Conservation (phyloP, 2,113 vertebrate genomes). For the Heterotilapia buettikoferi region DNA sequence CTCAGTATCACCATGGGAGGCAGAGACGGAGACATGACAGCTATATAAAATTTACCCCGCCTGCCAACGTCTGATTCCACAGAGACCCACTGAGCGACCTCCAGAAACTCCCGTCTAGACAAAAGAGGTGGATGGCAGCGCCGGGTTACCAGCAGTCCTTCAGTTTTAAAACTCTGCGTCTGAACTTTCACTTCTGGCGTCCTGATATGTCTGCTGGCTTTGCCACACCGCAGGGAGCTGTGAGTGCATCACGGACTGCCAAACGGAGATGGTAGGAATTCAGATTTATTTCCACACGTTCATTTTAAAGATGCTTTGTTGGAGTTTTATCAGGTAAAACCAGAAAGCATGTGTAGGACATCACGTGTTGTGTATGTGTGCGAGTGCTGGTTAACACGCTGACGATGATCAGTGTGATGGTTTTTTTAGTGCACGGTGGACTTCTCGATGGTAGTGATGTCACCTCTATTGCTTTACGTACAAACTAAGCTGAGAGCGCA, state of each 20-base stretch:
- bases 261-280: background rate
- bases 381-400: background rate
- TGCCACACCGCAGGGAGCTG: background rate
- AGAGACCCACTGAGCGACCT: constrained; percentile 34
- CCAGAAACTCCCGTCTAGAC: constrained; percentile 25
- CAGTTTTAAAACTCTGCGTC: background rate
- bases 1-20: constrained; percentile 46
- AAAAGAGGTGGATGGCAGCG: constrained; percentile 21
- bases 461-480: background rate
- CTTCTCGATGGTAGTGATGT: background rate
- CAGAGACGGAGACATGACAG: constrained; percentile 47
- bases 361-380: background rate
- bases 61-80: constrained; percentile 24
- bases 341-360: background rate
- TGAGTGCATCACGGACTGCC: background rate
- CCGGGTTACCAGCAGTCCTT: constrained; percentile 4
- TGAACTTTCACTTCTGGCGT: background rate
- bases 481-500: background rate
- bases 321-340: background rate
- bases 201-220: background rate
- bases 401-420: background rate
- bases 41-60: constrained; percentile 40
- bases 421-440: background rate
- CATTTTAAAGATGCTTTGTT: background rate
- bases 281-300: background rate